These are phyloP conservation scores for Adelphocoris suturalis DNA, from an alignment of 2,888 invertebrate genomes.

Conservation along the genomic window DNA sequence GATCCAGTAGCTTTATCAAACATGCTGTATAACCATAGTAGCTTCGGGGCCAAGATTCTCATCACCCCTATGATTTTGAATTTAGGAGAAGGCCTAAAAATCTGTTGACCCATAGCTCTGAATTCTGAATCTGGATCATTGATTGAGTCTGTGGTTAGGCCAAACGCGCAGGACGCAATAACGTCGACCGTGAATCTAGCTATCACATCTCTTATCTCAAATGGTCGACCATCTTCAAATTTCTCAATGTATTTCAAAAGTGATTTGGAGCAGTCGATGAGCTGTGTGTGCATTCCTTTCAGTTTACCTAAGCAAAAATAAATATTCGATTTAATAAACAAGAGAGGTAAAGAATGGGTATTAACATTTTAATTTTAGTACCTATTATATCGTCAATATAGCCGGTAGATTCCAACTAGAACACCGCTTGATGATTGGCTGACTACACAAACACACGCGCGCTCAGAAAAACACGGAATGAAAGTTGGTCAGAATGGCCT, in stretches of 20 bases:
- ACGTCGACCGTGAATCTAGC: conserved; percentile 80
- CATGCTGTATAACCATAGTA: background rate
- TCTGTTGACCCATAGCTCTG: background rate
- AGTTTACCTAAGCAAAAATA: conserved; percentile 80
- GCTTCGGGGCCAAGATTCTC: background rate
- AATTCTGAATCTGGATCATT: conserved; percentile 22
- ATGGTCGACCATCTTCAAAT: conserved; percentile 44
- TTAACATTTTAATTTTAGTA: too few relatives aligned
- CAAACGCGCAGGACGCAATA: conserved; percentile 79
- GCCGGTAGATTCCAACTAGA: too few relatives aligned
- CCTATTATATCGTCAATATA: too few relatives aligned
- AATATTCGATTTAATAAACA: too few relatives aligned
- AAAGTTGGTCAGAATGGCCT: too few relatives aligned
- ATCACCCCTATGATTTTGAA: background rate
- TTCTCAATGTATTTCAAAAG: conserved; percentile 67
- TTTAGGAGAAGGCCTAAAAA: background rate
- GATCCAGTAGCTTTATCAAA: background rate
- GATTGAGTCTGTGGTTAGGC: background rate
- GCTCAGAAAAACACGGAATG: too few relatives aligned
- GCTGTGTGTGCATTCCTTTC: conserved; percentile 80
- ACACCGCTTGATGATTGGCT: too few relatives aligned
- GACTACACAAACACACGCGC: too few relatives aligned
- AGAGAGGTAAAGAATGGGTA: too few relatives aligned
- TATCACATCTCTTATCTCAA: conserved; percentile 74
- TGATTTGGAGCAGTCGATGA: conserved; percentile 78